These are phyloP conservation scores for Aegithalos caudatus DNA, from an alignment of 2,113 vertebrate genomes.

Conservation along the genomic window DNA sequence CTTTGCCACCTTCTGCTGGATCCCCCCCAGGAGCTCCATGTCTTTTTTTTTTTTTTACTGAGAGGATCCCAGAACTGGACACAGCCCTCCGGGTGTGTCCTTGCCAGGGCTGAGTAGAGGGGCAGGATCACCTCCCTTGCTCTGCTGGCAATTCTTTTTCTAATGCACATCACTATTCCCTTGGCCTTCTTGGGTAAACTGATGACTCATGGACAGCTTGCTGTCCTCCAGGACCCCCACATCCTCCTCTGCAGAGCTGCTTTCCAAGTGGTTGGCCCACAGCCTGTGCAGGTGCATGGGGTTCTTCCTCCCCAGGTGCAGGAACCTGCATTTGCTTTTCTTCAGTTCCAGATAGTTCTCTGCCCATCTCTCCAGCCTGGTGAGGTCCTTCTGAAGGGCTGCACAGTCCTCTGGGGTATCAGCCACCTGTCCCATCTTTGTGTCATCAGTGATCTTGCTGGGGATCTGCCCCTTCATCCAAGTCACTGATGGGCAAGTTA, in stretches of 20 bases:
- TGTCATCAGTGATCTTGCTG: background rate
- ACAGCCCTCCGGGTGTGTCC: background rate
- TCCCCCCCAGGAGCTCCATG: rapidly evolving
- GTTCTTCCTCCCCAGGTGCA: background rate
- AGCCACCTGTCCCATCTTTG: background rate
- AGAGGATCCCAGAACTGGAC: background rate
- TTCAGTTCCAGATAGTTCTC: background rate
- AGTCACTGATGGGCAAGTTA: background rate
- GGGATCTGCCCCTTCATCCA: background rate
- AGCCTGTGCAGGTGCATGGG: background rate
- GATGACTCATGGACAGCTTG: background rate
- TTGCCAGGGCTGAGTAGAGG: background rate
- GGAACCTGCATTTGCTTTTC: background rate
- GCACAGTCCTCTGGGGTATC: background rate
- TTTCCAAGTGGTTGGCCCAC: background rate
- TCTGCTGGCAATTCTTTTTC: background rate
- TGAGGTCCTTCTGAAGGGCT: background rate
- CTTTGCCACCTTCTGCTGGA: background rate
- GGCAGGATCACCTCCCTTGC: background rate
- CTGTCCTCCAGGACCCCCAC: background rate
- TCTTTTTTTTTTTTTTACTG: background rate
- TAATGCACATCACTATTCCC: background rate
- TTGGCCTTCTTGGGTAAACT: background rate
- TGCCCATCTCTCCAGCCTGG: background rate
- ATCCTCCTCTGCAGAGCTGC: background rate